These are phyloP conservation scores for Centropyge bicolor DNA, from an alignment of 2,797 vertebrate species.

Conservation along the genomic window DNA sequence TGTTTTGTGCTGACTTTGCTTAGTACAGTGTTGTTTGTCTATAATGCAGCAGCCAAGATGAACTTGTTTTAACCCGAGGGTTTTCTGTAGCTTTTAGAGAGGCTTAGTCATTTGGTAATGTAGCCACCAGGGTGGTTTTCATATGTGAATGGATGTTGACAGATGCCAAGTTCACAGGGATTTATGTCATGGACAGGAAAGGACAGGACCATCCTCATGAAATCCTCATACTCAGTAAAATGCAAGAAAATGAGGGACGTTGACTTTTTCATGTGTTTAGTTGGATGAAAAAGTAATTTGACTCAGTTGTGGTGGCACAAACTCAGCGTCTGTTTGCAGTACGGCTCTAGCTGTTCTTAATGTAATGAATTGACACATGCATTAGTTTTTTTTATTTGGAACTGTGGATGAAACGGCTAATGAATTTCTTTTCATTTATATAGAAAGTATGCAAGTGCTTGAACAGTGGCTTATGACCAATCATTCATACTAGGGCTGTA, in stretches of 20 bases:
- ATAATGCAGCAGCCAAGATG: slow-evolving; percentile 22
- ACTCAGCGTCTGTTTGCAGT: neutral
- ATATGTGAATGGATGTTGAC: slow-evolving; percentile 58
- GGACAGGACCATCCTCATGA: slow-evolving; percentile 28
- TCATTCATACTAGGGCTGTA: neutral
- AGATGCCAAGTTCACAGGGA: slow-evolving; percentile 51
- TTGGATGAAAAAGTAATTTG: neutral
- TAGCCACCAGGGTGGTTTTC: slow-evolving; percentile 49
- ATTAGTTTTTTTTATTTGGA: too few relatives aligned
- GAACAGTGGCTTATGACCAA: neutral
- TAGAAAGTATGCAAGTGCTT: neutral
- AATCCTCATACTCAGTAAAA: slow-evolving; percentile 5
- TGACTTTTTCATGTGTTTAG: slow-evolving; percentile 1
- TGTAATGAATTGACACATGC: too few relatives aligned
- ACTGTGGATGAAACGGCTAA: neutral
- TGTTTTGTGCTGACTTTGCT: slow-evolving; percentile 1
- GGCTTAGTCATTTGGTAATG: slow-evolving; percentile 55
- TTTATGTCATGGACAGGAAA: slow-evolving; percentile 54
- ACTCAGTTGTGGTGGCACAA: neutral
- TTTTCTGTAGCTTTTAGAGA: slow-evolving; percentile 54
- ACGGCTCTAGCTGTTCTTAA: too few relatives aligned
- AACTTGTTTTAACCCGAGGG: slow-evolving; percentile 46
- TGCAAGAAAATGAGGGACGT: neutral
- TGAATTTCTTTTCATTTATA: neutral
- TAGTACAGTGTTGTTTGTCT: slow-evolving; percentile 23